Evolutionary conservation across 2,888 invertebrate genomes (phyloP), one percentile per base, ranked within the genome.

Genomic region (Tipula unca): DNA sequence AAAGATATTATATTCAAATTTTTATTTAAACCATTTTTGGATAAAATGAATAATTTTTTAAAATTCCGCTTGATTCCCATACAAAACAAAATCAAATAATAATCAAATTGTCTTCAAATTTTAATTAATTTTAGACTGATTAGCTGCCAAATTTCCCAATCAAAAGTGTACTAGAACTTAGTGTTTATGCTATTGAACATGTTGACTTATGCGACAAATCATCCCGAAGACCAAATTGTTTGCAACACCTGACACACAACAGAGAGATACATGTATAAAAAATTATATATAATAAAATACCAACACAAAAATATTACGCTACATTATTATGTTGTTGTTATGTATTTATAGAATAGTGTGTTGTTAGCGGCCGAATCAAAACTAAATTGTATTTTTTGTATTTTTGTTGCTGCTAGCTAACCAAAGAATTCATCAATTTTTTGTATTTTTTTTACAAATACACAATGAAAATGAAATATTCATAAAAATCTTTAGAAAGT

Each of bases 401-500:
- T 25, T 69, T 69, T 69, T 69, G 69, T 69, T 69, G 69, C 69
- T 69, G 48, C 48, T 39, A 48, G 20, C 69, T 69, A 69, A 69
- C 69, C 69, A 69, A 69, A 25, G 25, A 25, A 69, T 69, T 69
- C 20, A 69, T 69, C 69, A 69, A 69, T 69, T 69, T 69, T 69
- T 48, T 69, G 25, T 69, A 13, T 20, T 25, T 69, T 69, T 69
- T 69, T 69, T 69, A 69, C 69, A 69, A 69, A 69, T 69, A 69
- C 69, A 69, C 69, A 69, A 69, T 69, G 69, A 69, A 69, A 69
- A 20, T 69, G 69, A 69, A 69, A 69, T 69, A 69, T 69, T 69
- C 69, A 69, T 69, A 69, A 69, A 69, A 69, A 69, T 69, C 69
- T 69, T 69, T 69, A 69, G 69, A 69, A 69, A 69, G 69, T 69